Evolutionary conservation across 2,888 invertebrate species (phyloP).

Genomic region (Theodoxus fluviatilis): DNA sequence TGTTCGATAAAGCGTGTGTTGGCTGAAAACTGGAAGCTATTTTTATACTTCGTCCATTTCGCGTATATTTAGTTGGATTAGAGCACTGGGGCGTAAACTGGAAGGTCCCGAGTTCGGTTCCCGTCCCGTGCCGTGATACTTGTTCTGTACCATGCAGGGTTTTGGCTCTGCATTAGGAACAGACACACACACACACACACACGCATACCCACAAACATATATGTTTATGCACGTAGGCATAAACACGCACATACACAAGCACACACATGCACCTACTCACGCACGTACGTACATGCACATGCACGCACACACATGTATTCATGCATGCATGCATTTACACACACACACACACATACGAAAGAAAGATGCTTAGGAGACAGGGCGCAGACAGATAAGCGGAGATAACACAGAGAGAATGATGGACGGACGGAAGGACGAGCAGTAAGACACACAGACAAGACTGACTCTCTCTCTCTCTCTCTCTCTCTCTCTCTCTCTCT

Average conservation of each 20-base stretch:
- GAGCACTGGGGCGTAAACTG: no score
- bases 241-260: slow-evolving; percentile 8
- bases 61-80: no score
- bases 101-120: no score
- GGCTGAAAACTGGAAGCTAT: no score
- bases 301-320: neutral
- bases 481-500: slow-evolving; percentile 15
- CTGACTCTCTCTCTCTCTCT: slow-evolving; percentile 8
- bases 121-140: no score
- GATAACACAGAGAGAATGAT: neutral
- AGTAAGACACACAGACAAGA: no score
- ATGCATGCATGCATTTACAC: neutral
- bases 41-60: no score
- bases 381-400: neutral
- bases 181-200: neutral
- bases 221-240: neutral
- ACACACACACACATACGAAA: slow-evolving; percentile 1
- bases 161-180: neutral
- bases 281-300: neutral
- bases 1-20: no score
- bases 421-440: neutral
- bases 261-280: neutral
- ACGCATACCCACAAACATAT: neutral
- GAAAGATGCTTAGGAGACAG: neutral
- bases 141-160: no score